Base-by-base conservation (phyloP, 2,888 invertebrate genomes). In the Nemoura dubitans region DNA sequence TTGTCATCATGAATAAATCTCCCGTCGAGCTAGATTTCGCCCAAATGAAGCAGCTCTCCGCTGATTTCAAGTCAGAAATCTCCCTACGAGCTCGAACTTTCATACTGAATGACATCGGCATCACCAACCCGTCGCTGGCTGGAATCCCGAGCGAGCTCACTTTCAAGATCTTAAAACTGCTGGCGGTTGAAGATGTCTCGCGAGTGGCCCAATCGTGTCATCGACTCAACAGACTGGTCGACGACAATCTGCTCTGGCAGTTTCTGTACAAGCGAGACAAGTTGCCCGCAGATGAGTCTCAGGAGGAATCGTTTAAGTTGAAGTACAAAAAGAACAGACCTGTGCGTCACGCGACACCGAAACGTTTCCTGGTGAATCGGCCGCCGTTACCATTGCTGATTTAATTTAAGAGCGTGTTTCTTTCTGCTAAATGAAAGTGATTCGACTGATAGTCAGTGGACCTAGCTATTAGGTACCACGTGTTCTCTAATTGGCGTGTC, bases 181-280 rank as follows among this genome's bases (percentile, higher is more conserved):
- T 84, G n/a, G n/a, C 25, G 5, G 84, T 84, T 25, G n/a, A 28
- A 28, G 84, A 84, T 27, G n/a, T 84, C 27, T 59, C 16, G 28
- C 25, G 21, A 10, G 59, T 76, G 2, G 27, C 28, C 1, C 76
- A 29, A 28, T 21, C 30, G 16, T 84, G 84, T 76, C 26, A 26
- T 26, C 29, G 27, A 76, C 21, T 76, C 25, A 84, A 76, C 0
- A 0, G 27, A 16, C n/a, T 84, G 84, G 29, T 25, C 76, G 28
- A 84, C 16, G 84, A 84, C 28, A 27, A 84, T 28, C 76, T 59
- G 5, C 29, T 84, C 21, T 84, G 84, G 84, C 26, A 84, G 28
- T 27, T 43, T 25, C n/a, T 76, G 2, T 59, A 26, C 21, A 76
- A 84, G 29, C 29, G 81, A 30, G 81, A 81, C 30, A 30, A 30